A percentile compares a stretch with the other conserved stretches of the same genome.
phyloP scores from a whole-genome alignment of 2,888 invertebrate genomes.

The Ichneumoninae sp. region DNA sequence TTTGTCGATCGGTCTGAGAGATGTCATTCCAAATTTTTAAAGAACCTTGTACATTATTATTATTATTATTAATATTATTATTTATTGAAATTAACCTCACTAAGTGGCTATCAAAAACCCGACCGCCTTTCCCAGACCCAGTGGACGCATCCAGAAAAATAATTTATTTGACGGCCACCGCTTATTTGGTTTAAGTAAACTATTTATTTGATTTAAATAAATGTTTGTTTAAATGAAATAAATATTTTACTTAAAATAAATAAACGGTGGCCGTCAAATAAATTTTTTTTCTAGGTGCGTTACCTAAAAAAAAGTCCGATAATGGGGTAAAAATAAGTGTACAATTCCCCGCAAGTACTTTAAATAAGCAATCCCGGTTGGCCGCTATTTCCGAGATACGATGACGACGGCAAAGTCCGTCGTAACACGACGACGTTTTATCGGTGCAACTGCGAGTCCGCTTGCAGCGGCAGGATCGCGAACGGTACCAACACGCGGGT shows the following conservation, averaged over 20 bases:
- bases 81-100: background rate
- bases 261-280: no score
- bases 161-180: no score
- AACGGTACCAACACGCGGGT: slow-evolving; percentile 24
- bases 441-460: slow-evolving; percentile 42
- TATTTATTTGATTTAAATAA: no score
- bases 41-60: background rate
- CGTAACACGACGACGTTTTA: slow-evolving; percentile 55
- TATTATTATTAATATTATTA: background rate
- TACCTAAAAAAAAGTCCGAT: background rate
- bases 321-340: background rate
- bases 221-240: no score
- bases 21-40: background rate
- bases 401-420: slow-evolving; percentile 38
- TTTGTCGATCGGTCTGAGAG: background rate
- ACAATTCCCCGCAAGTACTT: background rate
- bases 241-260: no score
- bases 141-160: no score
- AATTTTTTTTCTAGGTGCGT: no score
- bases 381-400: slow-evolving; percentile 2
- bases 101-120: background rate
- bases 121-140: background rate
- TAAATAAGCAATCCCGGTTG: background rate
- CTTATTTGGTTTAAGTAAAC: no score
- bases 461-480: slow-evolving; percentile 1